These are phyloP conservation scores for Hafferia zeledoni DNA, from an alignment of 2,797 vertebrate species.

Conservation along the genomic window DNA sequence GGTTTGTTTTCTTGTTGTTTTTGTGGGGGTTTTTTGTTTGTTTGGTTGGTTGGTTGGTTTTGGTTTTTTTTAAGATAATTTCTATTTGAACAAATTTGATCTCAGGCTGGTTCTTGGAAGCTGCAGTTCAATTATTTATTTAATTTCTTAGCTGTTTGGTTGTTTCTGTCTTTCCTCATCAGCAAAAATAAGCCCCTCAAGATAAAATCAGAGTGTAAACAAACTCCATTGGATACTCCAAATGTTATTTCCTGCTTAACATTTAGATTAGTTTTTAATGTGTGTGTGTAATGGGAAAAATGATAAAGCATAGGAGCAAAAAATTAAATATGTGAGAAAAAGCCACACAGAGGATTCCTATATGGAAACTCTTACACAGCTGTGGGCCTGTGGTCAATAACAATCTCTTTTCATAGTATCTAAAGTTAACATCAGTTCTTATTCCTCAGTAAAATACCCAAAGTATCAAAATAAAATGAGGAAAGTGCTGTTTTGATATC, in stretches of 20 bases:
- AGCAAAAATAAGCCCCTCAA: background rate
- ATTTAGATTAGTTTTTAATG: background rate
- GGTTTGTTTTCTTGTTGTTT: too few relatives aligned
- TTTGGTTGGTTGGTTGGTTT: too few relatives aligned
- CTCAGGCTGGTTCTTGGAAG: background rate
- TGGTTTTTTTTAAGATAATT: background rate
- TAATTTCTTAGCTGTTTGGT: background rate
- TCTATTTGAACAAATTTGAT: background rate
- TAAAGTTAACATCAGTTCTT: slow-evolving; percentile 57
- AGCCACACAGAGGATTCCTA: background rate
- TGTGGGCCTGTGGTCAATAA: slow-evolving; percentile 58
- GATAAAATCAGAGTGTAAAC: background rate
- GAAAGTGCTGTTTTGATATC: slow-evolving; percentile 37
- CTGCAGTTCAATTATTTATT: background rate
- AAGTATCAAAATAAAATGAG: slow-evolving; percentile 11
- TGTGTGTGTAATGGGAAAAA: background rate
- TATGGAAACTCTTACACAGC: background rate
- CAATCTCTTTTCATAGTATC: slow-evolving; percentile 54
- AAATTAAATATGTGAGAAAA: background rate
- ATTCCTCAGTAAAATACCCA: slow-evolving; percentile 21
- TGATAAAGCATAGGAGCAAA: background rate
- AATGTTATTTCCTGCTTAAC: background rate
- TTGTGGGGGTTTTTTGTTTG: too few relatives aligned
- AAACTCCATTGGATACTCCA: background rate
- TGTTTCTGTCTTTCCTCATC: background rate